phyloP scores from a whole-genome alignment of 2,113 vertebrate species.

The Lichenostomus cassidix region DNA sequence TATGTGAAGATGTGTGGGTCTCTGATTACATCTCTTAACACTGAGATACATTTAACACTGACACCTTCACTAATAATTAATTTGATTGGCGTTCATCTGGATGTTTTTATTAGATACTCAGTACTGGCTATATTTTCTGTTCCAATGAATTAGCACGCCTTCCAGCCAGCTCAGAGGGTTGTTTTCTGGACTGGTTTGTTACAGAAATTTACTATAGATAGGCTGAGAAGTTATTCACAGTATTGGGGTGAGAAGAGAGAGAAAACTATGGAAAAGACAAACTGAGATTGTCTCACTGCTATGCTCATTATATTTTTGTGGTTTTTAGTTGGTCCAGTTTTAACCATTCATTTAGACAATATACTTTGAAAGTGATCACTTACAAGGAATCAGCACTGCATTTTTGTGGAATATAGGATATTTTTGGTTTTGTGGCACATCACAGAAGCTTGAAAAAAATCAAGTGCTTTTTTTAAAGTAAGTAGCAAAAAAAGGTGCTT shows the following conservation, averaged over 20 bases:
- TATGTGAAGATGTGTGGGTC: background rate
- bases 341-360: background rate
- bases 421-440: background rate
- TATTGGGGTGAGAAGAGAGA: background rate
- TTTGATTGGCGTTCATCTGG: background rate
- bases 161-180: background rate
- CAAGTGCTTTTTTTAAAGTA: background rate
- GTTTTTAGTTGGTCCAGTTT: background rate
- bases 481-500: background rate
- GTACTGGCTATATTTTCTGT: background rate
- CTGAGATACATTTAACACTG: background rate
- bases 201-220: background rate
- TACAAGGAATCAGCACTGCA: background rate
- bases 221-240: background rate
- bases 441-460: background rate
- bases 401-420: background rate
- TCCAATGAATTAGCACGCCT: background rate
- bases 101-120: background rate
- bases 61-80: background rate
- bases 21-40: background rate
- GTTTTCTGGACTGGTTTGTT: background rate
- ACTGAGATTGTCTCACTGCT: background rate
- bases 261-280: background rate
- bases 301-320: background rate
- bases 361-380: background rate